Percentiles rank a stretch among this genome's conserved stretches.
These are phyloP conservation scores for Tonatia bakeri DNA, from an alignment of 2,113 vertebrate genomes.

Conservation along the genomic window DNA sequence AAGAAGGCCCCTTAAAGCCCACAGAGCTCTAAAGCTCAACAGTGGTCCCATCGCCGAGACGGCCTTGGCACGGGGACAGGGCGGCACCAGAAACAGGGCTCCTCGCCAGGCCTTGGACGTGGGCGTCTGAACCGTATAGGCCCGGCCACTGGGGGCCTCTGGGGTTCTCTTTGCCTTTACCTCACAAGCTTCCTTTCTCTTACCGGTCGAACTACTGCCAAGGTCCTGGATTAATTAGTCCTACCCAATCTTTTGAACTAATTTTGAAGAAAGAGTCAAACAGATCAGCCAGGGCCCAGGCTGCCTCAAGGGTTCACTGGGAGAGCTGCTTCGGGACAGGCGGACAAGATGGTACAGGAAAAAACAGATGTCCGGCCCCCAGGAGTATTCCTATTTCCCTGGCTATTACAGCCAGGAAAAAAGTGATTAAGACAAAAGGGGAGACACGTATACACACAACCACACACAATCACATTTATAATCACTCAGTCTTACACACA, in stretches of 20 bases:
- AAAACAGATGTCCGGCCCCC: not conserved
- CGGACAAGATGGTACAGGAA: not conserved
- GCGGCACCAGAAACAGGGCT: not conserved
- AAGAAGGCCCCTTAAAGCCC: not conserved
- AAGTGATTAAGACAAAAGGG: not conserved
- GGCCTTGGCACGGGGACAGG: not conserved
- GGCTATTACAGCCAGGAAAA: not conserved
- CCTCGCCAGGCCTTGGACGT: not conserved
- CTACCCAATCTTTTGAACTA: not conserved
- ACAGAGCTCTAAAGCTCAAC: accelerated
- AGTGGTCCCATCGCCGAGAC: accelerated
- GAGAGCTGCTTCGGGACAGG: not conserved
- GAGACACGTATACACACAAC: not conserved
- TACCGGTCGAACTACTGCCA: not conserved
- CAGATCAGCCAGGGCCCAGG: not conserved
- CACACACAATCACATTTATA: not conserved
- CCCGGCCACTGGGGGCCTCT: not conserved
- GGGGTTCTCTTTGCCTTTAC: not conserved
- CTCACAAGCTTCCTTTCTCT: not conserved
- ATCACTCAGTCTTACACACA: not conserved
- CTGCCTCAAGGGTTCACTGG: not conserved
- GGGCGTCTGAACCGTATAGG: not conserved
- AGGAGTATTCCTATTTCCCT: not conserved
- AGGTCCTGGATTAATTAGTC: not conserved
- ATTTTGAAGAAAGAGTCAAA: not conserved